Conservation (phyloP, 2,888 invertebrate species). For the Biston stratarius region DNA sequence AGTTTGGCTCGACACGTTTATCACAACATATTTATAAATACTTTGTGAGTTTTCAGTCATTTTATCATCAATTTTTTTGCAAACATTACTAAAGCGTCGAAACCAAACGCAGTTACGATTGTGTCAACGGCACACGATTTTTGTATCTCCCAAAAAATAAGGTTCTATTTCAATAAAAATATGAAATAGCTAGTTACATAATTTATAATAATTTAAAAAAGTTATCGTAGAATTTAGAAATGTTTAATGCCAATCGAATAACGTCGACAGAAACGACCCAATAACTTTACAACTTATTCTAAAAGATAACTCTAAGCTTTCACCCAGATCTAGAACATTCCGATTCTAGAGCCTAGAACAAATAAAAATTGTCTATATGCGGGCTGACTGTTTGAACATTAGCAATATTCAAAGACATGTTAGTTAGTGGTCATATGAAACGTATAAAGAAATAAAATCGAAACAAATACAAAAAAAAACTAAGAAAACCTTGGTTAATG, state of each 20-base stretch:
- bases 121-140: slow-evolving; percentile 6
- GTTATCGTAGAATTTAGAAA: neutral
- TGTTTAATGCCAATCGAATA: neutral
- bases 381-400: too few relatives aligned
- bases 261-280: neutral
- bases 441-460: too few relatives aligned
- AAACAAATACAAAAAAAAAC: too few relatives aligned
- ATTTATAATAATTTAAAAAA: neutral
- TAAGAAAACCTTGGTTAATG: too few relatives aligned
- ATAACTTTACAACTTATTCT: too few relatives aligned
- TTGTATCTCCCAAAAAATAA: neutral
- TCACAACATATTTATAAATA: slow-evolving; percentile 23
- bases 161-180: neutral
- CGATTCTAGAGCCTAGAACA: too few relatives aligned
- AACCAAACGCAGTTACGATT: slow-evolving; percentile 18
- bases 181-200: neutral
- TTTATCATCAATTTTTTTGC: neutral
- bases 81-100: slow-evolving; percentile 23
- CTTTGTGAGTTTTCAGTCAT: slow-evolving; percentile 16
- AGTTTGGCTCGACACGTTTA: slow-evolving; percentile 45
- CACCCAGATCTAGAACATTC: too few relatives aligned
- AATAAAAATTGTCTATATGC: too few relatives aligned
- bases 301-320: too few relatives aligned
- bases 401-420: too few relatives aligned
- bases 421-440: too few relatives aligned